A percentile compares a stretch with the other conserved stretches of the same genome.
phyloP scores from a whole-genome alignment of 2,113 vertebrate genomes.

The Tringa solitaria region DNA sequence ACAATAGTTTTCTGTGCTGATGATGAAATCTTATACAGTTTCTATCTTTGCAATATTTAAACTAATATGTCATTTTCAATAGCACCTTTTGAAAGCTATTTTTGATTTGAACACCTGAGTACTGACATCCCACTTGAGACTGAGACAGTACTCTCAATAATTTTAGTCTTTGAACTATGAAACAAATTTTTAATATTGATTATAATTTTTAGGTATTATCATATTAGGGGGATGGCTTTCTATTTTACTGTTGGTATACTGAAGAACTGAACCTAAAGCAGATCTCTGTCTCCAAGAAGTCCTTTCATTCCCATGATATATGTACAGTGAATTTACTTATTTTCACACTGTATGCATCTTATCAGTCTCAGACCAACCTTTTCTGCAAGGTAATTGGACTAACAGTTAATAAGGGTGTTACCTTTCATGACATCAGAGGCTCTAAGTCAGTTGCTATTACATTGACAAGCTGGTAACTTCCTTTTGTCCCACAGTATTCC shows the following conservation, averaged over 20 bases:
- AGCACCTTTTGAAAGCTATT: neutral
- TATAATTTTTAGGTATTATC: neutral
- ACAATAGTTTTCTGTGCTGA: neutral
- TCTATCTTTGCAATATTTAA: neutral
- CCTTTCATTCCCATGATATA: neutral
- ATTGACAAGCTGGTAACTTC: neutral
- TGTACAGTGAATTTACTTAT: neutral
- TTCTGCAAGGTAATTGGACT: neutral
- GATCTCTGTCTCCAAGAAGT: neutral
- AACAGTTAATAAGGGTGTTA: constrained; percentile 16
- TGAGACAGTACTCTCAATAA: neutral
- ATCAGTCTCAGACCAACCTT: neutral
- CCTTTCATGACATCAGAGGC: constrained; percentile 18
- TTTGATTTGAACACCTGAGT: neutral
- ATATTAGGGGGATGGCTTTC: neutral
- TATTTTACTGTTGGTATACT: neutral
- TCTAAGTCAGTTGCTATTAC: neutral
- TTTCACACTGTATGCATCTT: neutral
- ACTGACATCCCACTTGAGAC: neutral
- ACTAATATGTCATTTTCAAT: neutral
- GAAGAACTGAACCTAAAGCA: neutral
- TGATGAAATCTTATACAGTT: neutral
- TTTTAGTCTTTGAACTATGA: neutral
- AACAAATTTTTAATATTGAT: neutral
- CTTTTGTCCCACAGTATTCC: neutral